Evolutionary conservation across 2,113 vertebrate genomes (phyloP).

Genomic region (Xenopus tropicalis): DNA sequence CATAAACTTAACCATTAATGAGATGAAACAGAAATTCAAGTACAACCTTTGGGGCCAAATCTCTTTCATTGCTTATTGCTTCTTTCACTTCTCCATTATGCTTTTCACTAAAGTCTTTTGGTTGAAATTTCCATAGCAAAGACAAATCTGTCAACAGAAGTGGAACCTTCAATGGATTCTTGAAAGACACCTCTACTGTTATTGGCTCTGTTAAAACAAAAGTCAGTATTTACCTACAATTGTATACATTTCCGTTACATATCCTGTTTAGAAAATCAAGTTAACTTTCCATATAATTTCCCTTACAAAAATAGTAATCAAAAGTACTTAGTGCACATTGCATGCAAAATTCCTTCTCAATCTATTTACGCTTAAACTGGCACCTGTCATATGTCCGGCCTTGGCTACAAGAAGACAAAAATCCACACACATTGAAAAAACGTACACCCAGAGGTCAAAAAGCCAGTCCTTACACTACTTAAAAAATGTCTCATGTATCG

Average conservation of each 20-base stretch:
- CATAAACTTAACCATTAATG: background rate
- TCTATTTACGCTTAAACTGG: too few species aligned
- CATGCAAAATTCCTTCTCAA: background rate
- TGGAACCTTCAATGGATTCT: slow-evolving; percentile 90
- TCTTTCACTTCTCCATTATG: slow-evolving; percentile 62
- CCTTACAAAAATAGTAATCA: too few species aligned
- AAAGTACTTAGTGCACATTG: background rate
- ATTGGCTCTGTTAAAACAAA: slow-evolving; percentile 76
- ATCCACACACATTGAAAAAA: too few species aligned
- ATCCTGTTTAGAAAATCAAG: too few species aligned
- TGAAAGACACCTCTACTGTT: slow-evolving; percentile 89
- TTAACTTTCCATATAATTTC: too few species aligned
- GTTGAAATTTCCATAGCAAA: slow-evolving; percentile 88
- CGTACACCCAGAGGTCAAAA: too few species aligned
- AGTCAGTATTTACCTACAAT: background rate
- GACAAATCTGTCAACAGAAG: slow-evolving; percentile 83
- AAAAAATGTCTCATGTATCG: too few species aligned
- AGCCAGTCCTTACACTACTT: too few species aligned
- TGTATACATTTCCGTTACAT: too few species aligned
- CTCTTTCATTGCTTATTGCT: slow-evolving; percentile 71
- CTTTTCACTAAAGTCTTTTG: slow-evolving; percentile 62
- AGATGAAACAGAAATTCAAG: background rate
- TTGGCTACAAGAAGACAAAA: too few species aligned
- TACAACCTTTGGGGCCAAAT: slow-evolving; percentile 50
- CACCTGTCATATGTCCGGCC: too few species aligned